A percentile compares a stretch with the other conserved stretches of the same genome.
Conservation (phyloP, 2,113 vertebrate species). For the Egretta garzetta region DNA sequence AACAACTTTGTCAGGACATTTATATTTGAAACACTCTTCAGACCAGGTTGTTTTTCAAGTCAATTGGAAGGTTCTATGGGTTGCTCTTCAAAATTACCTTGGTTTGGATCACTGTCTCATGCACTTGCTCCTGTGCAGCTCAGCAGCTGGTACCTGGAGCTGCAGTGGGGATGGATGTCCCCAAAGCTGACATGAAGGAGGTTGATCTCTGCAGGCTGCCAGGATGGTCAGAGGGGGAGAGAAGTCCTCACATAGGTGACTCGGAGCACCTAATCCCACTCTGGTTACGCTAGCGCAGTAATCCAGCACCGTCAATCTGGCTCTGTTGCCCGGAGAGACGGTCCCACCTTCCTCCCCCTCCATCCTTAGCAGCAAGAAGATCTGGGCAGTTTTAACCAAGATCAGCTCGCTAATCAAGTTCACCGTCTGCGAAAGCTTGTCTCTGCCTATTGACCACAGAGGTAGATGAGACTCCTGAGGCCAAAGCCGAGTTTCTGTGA, state of each 20-base stretch:
- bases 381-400: constrained; percentile 51
- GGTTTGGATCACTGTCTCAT: neutral
- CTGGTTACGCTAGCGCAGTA: fast-evolving
- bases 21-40: fast-evolving
- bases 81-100: neutral
- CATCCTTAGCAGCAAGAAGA: constrained; percentile 14
- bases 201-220: neutral
- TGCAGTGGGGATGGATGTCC: fast-evolving
- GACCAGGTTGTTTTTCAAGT: neutral
- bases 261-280: neutral
- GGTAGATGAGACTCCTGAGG: constrained; percentile 6
- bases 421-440: neutral
- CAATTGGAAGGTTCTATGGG: neutral
- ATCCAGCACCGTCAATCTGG: constrained; percentile 16
- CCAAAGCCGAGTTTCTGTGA: constrained; percentile 15
- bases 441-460: neutral
- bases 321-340: neutral
- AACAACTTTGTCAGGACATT: neutral
- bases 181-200: neutral
- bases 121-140: neutral
- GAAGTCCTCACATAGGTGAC: neutral
- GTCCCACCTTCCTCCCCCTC: neutral
- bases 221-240: neutral
- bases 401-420: constrained; percentile 52
- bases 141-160: neutral